Evolutionary conservation across 2,113 vertebrate species (phyloP), one percentile per base, ranked within the genome.

Genomic region (Sardina pilchardus): DNA sequence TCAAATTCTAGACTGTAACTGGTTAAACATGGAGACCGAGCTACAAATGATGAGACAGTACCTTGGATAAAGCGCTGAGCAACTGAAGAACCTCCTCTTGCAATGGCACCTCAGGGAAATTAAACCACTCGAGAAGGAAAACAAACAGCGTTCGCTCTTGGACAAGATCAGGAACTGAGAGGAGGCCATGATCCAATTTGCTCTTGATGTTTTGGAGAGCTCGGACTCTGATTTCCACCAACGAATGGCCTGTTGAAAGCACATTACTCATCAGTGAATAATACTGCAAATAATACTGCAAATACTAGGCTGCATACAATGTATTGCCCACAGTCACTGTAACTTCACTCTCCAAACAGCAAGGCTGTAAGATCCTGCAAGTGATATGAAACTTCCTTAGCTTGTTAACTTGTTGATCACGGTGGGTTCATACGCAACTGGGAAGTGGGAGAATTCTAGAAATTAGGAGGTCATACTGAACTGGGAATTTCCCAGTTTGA

Each of bases 111-210:
- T 96, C 91, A 0, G 97, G 97, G 88, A 98, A 98, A 90, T 97
- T 98, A 94, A 99, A 99, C 98, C 98, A 99, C 78, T 97, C 95
- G 86, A 99, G 94, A 44, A 99, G 93, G 85, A 92, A 93, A 63
- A 94, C 83, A 81, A 97, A 97, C 75, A 99, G 95, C 0, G 91
- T 90, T 86, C 95, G 95, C 83, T 99, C 97, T 16, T 96, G 96
- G 50, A 96, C 92, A 0, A 99, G 94, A 86, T 98, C 97, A 0
- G 91, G 90, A 34, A 95, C 88, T 0, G 95, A 89, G 63, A 98
- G 89, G 26, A 99, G 91, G 78, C 92, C 91, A 88, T 96, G 98
- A 78, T 99, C 96, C 34, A 98, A 87, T 87, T 99, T 99, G 85
- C 94, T 94, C 0, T 97, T 89, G 83, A 99, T 92, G 86, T 91